Evolutionary conservation across 2,888 invertebrate species (phyloP).

Genomic region (Spialia ferax): DNA sequence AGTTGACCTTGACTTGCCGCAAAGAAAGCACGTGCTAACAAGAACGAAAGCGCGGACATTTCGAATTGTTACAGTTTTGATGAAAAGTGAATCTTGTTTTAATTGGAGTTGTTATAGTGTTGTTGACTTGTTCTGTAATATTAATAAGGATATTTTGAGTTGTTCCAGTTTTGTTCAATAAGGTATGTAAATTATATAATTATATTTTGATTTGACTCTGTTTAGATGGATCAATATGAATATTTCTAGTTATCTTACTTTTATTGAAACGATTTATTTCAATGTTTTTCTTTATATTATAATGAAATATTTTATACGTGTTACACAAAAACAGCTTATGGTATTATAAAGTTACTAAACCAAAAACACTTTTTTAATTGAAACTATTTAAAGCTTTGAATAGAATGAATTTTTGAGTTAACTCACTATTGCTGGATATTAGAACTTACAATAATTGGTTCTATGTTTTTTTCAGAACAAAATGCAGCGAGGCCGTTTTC

Average conservation of each 20-base stretch:
- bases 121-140: slow-evolving; percentile 4
- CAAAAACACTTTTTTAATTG: neutral
- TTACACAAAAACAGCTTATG: neutral
- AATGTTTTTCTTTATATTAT: too few relatives aligned
- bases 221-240: slow-evolving; percentile 28
- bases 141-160: slow-evolving; percentile 26
- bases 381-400: slow-evolving; percentile 1
- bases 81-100: neutral
- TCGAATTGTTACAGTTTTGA: slow-evolving; percentile 13
- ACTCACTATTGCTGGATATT: slow-evolving; percentile 17
- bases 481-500: slow-evolving; percentile 2
- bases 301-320: neutral
- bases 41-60: slow-evolving; percentile 16
- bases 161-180: slow-evolving; percentile 36
- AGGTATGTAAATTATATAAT: slow-evolving; percentile 24
- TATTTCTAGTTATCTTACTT: slow-evolving; percentile 27
- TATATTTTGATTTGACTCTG: slow-evolving; percentile 25
- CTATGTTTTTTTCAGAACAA: slow-evolving; percentile 11
- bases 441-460: slow-evolving; percentile 3
- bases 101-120: slow-evolving; percentile 16
- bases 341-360: neutral
- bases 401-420: slow-evolving; percentile 17
- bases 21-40: neutral
- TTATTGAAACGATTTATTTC: slow-evolving; percentile 25
- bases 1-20: neutral